Evolutionary conservation across 2,888 invertebrate species (phyloP).

Genomic region (Cheilosia urbana): DNA sequence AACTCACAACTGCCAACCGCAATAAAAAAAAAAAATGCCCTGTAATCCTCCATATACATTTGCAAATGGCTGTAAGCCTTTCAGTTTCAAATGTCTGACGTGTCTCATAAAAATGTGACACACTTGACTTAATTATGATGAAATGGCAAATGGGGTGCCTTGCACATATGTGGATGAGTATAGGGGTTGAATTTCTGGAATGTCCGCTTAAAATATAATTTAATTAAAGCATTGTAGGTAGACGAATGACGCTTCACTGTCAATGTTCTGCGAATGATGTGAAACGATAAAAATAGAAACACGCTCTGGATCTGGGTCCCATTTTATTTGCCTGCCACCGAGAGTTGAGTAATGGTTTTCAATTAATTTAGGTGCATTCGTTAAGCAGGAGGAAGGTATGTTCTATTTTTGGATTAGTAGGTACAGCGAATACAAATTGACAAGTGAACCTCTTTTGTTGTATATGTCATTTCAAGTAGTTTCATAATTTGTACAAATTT

Average conservation of each 20-base stretch:
- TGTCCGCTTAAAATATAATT: conserved; percentile 37
- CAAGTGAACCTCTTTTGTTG: no score
- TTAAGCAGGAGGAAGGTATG: no score
- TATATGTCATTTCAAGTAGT: no score
- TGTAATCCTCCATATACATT: not conserved
- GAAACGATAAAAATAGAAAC: not conserved
- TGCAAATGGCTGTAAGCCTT: conserved; percentile 8
- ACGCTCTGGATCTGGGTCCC: not conserved
- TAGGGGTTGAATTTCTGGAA: conserved; percentile 32
- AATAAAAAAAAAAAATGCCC: not conserved
- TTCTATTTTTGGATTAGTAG: no score
- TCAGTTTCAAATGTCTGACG: conserved; percentile 19
- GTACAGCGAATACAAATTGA: no score
- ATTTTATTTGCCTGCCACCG: not conserved
- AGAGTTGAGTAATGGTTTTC: not conserved
- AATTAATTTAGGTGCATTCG: not conserved
- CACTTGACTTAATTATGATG: conserved; percentile 26
- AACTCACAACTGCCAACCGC: not conserved
- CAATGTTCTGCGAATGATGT: conserved; percentile 9
- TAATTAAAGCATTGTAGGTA: conserved; percentile 25
- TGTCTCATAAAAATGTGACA: conserved; percentile 26
- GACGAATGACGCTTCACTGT: conserved; percentile 32
- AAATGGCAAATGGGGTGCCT: conserved; percentile 14
- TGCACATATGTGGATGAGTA: conserved; percentile 2
- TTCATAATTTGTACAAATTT: no score